Evolutionary conservation across 2,797 vertebrate species (phyloP).

Genomic region (Lacerta bilineata): DNA sequence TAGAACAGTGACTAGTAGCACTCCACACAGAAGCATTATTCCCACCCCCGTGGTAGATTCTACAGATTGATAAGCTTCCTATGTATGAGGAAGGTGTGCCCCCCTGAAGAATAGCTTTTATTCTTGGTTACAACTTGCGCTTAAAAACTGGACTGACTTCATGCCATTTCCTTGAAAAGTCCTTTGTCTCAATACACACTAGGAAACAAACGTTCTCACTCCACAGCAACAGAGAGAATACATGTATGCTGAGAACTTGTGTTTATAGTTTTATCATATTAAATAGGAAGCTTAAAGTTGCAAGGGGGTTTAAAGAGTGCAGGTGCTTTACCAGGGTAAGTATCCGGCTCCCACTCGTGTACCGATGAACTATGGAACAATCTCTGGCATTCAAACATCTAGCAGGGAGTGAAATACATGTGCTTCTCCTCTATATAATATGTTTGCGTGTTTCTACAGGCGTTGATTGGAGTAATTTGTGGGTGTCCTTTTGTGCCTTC

Average conservation of each 20-base stretch:
- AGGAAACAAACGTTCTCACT: slow-evolving; percentile 46
- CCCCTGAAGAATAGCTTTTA: slow-evolving; percentile 58
- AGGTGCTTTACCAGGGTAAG: background rate
- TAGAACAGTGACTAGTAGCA: too few species aligned
- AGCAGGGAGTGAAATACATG: too few species aligned
- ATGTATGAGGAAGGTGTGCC: too few species aligned
- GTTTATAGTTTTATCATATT: background rate
- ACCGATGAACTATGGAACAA: background rate
- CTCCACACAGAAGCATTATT: too few species aligned
- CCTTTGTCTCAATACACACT: slow-evolving; percentile 50
- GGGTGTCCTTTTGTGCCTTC: too few species aligned
- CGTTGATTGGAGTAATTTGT: too few species aligned
- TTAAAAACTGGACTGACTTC: slow-evolving; percentile 52
- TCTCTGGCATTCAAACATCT: too few species aligned
- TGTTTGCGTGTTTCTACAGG: too few species aligned
- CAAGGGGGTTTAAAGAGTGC: background rate
- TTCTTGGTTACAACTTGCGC: slow-evolving; percentile 53
- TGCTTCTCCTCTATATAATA: too few species aligned
- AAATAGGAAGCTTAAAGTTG: background rate
- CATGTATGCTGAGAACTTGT: slow-evolving; percentile 25
- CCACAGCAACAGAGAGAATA: slow-evolving; percentile 45
- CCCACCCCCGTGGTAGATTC: too few species aligned
- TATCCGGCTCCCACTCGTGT: background rate
- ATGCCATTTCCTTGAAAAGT: slow-evolving; percentile 51
- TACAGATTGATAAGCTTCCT: too few species aligned